Evolutionary conservation across 1,140 invertebrate species (phyloP), one percentile per base, ranked within the genome.

Genomic region (Pachypeltis micranthus): DNA sequence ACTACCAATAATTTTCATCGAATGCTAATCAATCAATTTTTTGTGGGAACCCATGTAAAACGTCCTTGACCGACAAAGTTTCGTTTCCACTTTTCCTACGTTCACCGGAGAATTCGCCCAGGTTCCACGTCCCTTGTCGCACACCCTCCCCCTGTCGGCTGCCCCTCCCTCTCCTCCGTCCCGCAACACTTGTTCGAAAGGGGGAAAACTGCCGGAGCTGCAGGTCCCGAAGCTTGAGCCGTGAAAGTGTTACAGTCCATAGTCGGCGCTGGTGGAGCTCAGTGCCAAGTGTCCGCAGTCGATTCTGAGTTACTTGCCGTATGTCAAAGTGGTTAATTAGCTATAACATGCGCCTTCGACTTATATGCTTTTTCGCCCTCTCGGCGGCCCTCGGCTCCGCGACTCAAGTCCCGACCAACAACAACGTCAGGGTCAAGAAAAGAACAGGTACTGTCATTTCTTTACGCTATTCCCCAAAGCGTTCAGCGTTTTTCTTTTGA

Each of bases 381-480:
- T 27, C 59, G 58, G 26, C 56, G 24, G 44, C 21, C 27, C n/a
- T 26, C 25, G 26, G 47, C 16, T 10, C 44, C 19, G 24, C 34
- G 7, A 24, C 26, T 26, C 58, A 39, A 16, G 44, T 47, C n/a
- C 58, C 63, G 0, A 59, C 54, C 24, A 24, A 25, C 14, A 44
- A 57, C 31, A 24, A 25, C 14, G 34, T 58, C 31, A 54, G 55
- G 34, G 26, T 64, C 23, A 64, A 64, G 19, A 64, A 64, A 54
- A 57, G 58, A 3, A 61, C 63, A 26, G 63, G 63, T 64, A 60
- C n/a, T n/a, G n/a, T n/a, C n/a, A n/a, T n/a, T n/a, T n/a, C n/a
- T n/a, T n/a, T n/a, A n/a, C n/a, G n/a, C n/a, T n/a, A n/a, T n/a
- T n/a, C n/a, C n/a, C n/a, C n/a, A n/a, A n/a, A n/a, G n/a, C n/a